Evolutionary conservation across 2,113 vertebrate genomes (phyloP), one percentile per base, ranked within the genome.

Genomic region (Polyodon spathula): DNA sequence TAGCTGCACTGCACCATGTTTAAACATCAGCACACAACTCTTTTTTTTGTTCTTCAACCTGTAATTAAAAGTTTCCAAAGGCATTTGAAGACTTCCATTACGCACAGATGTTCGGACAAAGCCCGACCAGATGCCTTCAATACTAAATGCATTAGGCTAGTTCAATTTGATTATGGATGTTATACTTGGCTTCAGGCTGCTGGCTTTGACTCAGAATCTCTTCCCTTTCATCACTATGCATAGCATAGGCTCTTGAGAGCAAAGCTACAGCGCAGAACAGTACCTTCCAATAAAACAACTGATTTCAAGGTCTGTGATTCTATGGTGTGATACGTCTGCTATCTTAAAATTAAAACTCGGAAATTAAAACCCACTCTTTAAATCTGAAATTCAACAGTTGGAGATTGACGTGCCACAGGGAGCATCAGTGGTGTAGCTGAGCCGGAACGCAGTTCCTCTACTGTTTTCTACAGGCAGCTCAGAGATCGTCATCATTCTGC

Each of bases 141-240:
- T 44, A 43, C 40, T 43, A 17, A 58, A 44, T 58, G n/a, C 16
- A 43, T 9, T 43, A 43, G 15, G 14, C 1, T 27, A 43, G n/a
- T 15, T 58, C 14, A 8, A 10, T 58, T 41, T 43, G 8, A 44
- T 11, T n/a, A 12, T 16, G 11, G 40, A 58, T 58, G 37, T 40
- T 10, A 58, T 43, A 41, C 8, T 42, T 58, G 56, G 16, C 15
- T 58, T 42, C 8, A 58, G 56, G 56, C 40, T 17, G 10, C 40
- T 42, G 56, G 40, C 5, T 41, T 8, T 27, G 14, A 44, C 56
- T 42, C 7, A 43, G 27, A 58, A 14, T 43, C 15, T 7, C 5
- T 41, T n/a, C n/a, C 16, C 7, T 16, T 43, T 50, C 1, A 50
- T 50, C 11, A 12, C 46, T 50, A 50, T 50, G 46, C 46, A 4